Evolutionary conservation across 2,888 invertebrate genomes (phyloP), one percentile per base, ranked within the genome.

Genomic region (Tinea semifulvella): DNA sequence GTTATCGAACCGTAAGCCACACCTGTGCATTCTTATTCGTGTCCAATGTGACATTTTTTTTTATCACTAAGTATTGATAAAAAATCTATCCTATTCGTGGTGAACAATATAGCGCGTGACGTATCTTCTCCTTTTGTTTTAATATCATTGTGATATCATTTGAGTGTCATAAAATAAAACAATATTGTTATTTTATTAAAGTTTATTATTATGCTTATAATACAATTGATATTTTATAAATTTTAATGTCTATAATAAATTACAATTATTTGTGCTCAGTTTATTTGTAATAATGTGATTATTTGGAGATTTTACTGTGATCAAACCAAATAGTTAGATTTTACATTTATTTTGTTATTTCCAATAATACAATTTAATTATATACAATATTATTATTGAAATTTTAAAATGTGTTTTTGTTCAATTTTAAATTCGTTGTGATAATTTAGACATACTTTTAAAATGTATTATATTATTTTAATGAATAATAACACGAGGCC

Each of bases 351-450:
- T 14, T 31, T 31, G 2, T 13, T 31, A 22, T 7, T 22, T 22
- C 22, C 5, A 22, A 31, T 31, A 31, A 11, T 14, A n/a, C n/a
- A n/a, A n/a, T n/a, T n/a, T n/a, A n/a, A n/a, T n/a, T n/a, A n/a
- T n/a, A n/a, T n/a, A n/a, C n/a, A n/a, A n/a, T n/a, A n/a, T n/a
- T n/a, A n/a, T n/a, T n/a, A n/a, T n/a, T n/a, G n/a, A n/a, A n/a
- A n/a, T n/a, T n/a, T n/a, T n/a, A n/a, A n/a, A n/a, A n/a, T n/a
- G n/a, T n/a, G n/a, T n/a, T n/a, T n/a, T n/a, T n/a, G n/a, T n/a
- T n/a, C n/a, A n/a, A 31, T 31, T 31, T 31, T 31, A 14, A 31
- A 31, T 31, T 31, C 31, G 31, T 31, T 31, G 31, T 31, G n/a
- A 31, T 31, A 7, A 7, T 22, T 22, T 22, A 22, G 8, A 22